Base-by-base conservation (phyloP, 2,888 invertebrate species). In the Neocrepidodera transversa region DNA sequence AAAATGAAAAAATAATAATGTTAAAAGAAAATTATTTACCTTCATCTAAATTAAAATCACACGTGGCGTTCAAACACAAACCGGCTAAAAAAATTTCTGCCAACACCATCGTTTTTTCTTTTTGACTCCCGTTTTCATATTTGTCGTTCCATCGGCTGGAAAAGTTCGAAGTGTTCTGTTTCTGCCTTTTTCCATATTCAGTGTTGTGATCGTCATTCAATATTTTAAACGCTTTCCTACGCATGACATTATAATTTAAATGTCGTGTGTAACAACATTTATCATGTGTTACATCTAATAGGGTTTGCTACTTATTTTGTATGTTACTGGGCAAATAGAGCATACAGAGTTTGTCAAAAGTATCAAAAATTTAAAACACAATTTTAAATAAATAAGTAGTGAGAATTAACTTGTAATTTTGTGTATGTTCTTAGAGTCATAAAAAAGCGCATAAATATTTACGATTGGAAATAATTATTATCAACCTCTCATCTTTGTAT, bases 11-110 rank as follows among this genome's bases (percentile, higher is more conserved):
- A 38, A 38, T 13, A 38, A 18, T 13, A 26, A n/a, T 42, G 2
- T 4, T 50, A 42, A 13, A n/a, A 10, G 1, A n/a, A 13, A 18
- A 10, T 10, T 38, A 58, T 50, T 65, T 62, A 68, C 70, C 56
- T 43, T 66, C 63, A 43, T 68, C 62, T 2, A 59, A 30, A 23
- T 60, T 47, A n/a, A n/a, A n/a, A n/a, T n/a, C n/a, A 47, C 68
- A 71, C 3, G 70, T 70, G 11, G 64, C 57, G 51, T 72, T 71
- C 2, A 72, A 60, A 63, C 70, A 72, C 47, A 72, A 58, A 17
- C 65, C 60, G 10, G 68, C 60, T 13, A 71, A 43, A 23, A 70
- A 57, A 32, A 71, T 50, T 56, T 72, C 70, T 2, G 63, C 38
- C 35, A 70, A 50, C 50, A 68, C 68, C 71, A 72, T 72, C 2